These are phyloP conservation scores for Syrrhaptes paradoxus DNA, from an alignment of 2,113 vertebrate genomes.

Conservation along the genomic window DNA sequence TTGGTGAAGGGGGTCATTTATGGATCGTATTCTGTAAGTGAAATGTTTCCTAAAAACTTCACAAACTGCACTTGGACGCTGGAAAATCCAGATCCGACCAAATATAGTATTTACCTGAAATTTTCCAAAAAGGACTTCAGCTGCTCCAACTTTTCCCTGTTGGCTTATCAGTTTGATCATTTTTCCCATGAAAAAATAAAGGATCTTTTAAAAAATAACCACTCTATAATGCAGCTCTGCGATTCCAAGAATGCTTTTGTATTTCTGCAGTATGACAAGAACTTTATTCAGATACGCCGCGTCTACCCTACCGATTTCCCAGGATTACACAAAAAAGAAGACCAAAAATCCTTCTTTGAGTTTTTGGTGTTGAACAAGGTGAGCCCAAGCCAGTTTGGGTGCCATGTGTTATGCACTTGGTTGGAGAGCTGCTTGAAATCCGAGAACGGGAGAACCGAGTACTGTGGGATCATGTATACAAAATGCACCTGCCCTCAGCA, in stretches of 20 bases:
- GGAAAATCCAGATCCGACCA: conserved; percentile 99
- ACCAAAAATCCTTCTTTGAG: conserved; percentile 95
- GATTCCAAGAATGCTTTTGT: conserved; percentile 94
- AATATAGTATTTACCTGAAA: conserved; percentile 99
- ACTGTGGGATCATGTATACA: conserved; percentile 97
- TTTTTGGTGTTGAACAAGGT: conserved; percentile 99
- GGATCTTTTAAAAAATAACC: conserved; percentile 94
- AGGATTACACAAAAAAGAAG: conserved; percentile 92
- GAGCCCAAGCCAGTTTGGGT: conserved; percentile 98
- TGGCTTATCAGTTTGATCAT: conserved; percentile 99
- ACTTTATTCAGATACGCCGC: conserved; percentile 97
- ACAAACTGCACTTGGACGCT: conserved; percentile 99
- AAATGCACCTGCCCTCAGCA: conserved; percentile 99
- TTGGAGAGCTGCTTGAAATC: conserved; percentile 97
- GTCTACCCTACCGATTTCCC: conserved; percentile 90
- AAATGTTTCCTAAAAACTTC: conserved; percentile 99
- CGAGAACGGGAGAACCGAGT: conserved; percentile 92
- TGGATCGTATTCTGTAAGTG: conserved; percentile 99
- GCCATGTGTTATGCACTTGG: conserved; percentile 97
- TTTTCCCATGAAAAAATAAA: conserved; percentile 99
- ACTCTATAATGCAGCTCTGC: conserved; percentile 98
- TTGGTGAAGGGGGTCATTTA: conserved; percentile 99
- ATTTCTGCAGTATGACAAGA: conserved; percentile 99
- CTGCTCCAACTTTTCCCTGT: conserved; percentile 96
- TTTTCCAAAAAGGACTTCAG: conserved; percentile 98